Evolutionary conservation across 2,888 invertebrate genomes (phyloP), one percentile per base, ranked within the genome.

Genomic region (Perizoma affinitatum): DNA sequence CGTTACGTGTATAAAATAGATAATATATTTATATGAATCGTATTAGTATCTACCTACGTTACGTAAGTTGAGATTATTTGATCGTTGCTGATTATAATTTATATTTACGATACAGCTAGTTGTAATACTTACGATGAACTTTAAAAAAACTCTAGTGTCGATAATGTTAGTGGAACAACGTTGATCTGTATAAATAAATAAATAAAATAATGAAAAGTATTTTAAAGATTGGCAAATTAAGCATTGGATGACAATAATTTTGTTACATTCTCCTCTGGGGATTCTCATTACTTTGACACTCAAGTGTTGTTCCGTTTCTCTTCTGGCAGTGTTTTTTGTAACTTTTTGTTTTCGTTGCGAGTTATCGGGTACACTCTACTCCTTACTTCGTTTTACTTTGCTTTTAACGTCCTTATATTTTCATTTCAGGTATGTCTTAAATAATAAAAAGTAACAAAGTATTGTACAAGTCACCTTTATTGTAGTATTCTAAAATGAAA

Each of bases 201-300:
- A 86, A 80, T 75, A 68, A 79, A 82, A 76, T 80, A 73, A 78
- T 76, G 78, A 75, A 75, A 76, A 78, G 81, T 82, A 72, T 75
- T 79, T 82, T 84, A 87, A 85, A 79, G 79, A 82, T 86, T 84
- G 89, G 78, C 84, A 84, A 78, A 73, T 82, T 84, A 88, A 90
- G 88, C 90, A 88, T 91, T 86, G 90, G 86, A 91, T 89, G 91
- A 92, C 91, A 92, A 92, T 92, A 92, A 91, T 90, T 90, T 87
- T 86, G 88, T 90, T 90, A 88, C 80, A 76, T 72, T 84, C 80
- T 78, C 82, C 76, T 73, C 76, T 70, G 75, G 78, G 74, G 74
- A 71, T 80, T n/a, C n/a, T n/a, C n/a, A 22, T 22, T 80, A 65
- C 71, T 80, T 82, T 79, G 70, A 61, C 77, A 70, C 75, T 50